Evolutionary conservation across 2,888 invertebrate genomes (phyloP), one percentile per base, ranked within the genome.

Genomic region (Chymomyza fuscimana): DNA sequence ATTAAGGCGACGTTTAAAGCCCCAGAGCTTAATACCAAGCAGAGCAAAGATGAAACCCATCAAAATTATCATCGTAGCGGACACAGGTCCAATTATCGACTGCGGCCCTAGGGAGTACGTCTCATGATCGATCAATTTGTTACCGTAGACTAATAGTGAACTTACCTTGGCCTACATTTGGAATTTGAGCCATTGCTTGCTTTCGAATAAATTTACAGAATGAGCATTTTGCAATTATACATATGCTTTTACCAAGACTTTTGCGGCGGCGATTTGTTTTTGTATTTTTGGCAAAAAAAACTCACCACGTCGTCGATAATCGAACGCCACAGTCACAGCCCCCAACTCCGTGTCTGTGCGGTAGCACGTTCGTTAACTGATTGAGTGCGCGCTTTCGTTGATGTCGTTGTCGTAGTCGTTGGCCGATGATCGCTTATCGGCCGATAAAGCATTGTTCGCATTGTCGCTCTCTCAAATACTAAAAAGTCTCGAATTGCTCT

Each of bases 11-110:
- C 92, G 93, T 61, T 92, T 91, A 82, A 93, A 93, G 90, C 93
- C 92, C 86, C 92, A 92, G 16, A 93, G 84, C 77, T 93, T 93
- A 22, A 93, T 91, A 61, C 92, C 92, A 67, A 93, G 69, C 70
- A 92, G 74, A 0, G 88, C 78, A 5, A 89, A 78, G 5, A 92
- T 77, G 65, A 92, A 80, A 60, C 90, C 87, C 25, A 89, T 29
- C 66, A 90, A 69, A 25, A 88, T 61, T 77, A 79, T 66, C 22
- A 65, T 50, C 51, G 85, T 73, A 36, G 72, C 81, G n/a, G 66
- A 56, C 64, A 77, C 40, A 52, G 83, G 71, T 10, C 74, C 86
- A 16, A 74, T 32, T 22, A 65, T n/a, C 32, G 69, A 69, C 15
- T 65, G 71, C 22, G 69, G 76, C 72, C 75, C 82, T 82, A 32